Base-by-base conservation (phyloP, 2,888 invertebrate genomes). In the Dicyrtomina minuta region DNA sequence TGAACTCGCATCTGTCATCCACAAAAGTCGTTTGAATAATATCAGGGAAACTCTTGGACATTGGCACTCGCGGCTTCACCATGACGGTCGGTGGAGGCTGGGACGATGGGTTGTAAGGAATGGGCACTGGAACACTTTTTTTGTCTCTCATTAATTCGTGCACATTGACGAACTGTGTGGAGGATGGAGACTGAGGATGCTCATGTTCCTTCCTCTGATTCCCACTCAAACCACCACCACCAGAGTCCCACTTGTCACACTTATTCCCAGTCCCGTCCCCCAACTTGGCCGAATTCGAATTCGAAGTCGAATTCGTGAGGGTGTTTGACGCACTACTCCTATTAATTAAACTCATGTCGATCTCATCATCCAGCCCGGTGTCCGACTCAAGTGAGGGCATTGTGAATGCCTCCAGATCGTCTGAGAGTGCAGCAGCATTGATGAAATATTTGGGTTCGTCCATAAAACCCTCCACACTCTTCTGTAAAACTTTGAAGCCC, bases 361-460 rank as follows among this genome's bases (percentile, higher is more conserved):
- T 33, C 15, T 66, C 61, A 8, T 15, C 41, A n/a, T 61, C 46
- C 20, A 49, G 22, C 22, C 56, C 68, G 15, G 51, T 15, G 26
- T 56, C 49, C n/a, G 68, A 65, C 22, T 55, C 55, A 10, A 65
- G 24, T 1, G 65, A 65, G 8, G 65, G 65, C 65, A 65, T 55
- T 17, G 65, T 65, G 26, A 22, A 65, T 22, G 41, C 24, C 12
- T 65, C 65, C 20, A 65, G 20, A 17, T 65, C 68, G 43, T 59
- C 60, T n/a, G 39, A 27, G 12, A 78, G 72, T 12, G 75, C 73
- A 24, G 75, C 75, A 15, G 78, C 78, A 71, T 78, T 77, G 22
- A 78, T 78, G 58, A 78, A 78, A 74, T 75, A 78, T 64, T 74
- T 75, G 0, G 75, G 74, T 59, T 71, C 70, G n/a, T 72, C 71